phyloP scores from a whole-genome alignment of 1,140 invertebrate species.

The Lerema accius region DNA sequence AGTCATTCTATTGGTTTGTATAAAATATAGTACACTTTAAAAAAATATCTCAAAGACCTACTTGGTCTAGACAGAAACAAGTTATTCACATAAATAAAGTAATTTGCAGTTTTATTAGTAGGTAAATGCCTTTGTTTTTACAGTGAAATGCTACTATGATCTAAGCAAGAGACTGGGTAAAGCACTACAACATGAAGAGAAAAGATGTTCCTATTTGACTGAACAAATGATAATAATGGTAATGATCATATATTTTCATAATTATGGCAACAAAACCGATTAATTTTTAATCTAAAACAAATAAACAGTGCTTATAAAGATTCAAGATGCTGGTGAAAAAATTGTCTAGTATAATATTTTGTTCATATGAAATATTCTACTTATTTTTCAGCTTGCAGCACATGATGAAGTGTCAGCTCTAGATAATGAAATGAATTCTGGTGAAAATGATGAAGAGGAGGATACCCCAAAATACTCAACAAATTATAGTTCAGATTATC shows the following conservation, averaged over 20 bases:
- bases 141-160: constrained; percentile 97
- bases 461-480: constrained; percentile 62
- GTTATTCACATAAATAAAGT: too few species aligned
- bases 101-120: too few species aligned
- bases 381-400: constrained; percentile 82
- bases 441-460: constrained; percentile 77
- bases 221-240: constrained; percentile 96
- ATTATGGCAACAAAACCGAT: too few species aligned
- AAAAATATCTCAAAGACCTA: too few species aligned
- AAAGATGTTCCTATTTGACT: constrained; percentile 93
- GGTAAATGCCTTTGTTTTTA: too few species aligned
- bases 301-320: too few species aligned
- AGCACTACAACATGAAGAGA: constrained; percentile 95
- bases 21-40: too few species aligned
- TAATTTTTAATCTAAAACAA: too few species aligned
- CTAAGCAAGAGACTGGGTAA: constrained; percentile 95
- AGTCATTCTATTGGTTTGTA: constrained; percentile 91
- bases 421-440: constrained; percentile 81
- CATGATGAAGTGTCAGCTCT: constrained; percentile 85
- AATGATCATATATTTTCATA: constrained; percentile 3
- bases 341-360: too few species aligned
- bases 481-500: constrained; percentile 57
- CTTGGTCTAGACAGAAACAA: too few species aligned
- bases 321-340: too few species aligned
- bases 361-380: too few species aligned